Conservation (phyloP, 2,797 vertebrate genomes). For the Hydrophis major region DNA sequence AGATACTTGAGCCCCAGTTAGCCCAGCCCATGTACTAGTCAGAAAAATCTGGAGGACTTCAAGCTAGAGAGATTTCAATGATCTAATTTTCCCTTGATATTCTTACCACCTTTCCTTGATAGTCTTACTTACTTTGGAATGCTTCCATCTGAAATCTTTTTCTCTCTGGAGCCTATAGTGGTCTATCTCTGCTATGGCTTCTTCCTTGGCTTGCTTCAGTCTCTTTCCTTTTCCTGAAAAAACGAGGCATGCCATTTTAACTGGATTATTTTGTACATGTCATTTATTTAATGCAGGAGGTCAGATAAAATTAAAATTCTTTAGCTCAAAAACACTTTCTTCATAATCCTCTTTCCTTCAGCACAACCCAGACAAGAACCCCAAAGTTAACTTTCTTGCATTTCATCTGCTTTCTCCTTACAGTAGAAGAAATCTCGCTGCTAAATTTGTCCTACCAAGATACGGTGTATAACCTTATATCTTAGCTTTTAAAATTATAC, state of each 20-base stretch:
- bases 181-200: conserved; percentile 71
- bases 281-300: not conserved
- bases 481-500: not conserved
- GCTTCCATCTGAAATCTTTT: conserved; percentile 68
- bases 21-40: not conserved
- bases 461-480: not conserved
- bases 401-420: not conserved
- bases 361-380: not conserved
- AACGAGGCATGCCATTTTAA: conserved; percentile 11
- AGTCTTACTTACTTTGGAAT: conserved; percentile 64
- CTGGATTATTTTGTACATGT: not conserved
- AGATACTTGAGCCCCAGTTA: not conserved
- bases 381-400: not conserved
- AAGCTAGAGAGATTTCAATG: not conserved
- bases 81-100: not conserved
- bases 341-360: not conserved
- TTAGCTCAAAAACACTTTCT: not conserved
- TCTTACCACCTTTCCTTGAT: conserved; percentile 3
- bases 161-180: conserved; percentile 73
- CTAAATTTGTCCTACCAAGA: not conserved
- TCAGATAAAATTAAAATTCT: not conserved
- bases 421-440: not conserved
- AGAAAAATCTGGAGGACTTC: not conserved
- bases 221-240: conserved; percentile 73
- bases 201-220: conserved; percentile 76